Conservation (phyloP, 2,797 vertebrate species). For the Schizopygopsis malacanthus region DNA sequence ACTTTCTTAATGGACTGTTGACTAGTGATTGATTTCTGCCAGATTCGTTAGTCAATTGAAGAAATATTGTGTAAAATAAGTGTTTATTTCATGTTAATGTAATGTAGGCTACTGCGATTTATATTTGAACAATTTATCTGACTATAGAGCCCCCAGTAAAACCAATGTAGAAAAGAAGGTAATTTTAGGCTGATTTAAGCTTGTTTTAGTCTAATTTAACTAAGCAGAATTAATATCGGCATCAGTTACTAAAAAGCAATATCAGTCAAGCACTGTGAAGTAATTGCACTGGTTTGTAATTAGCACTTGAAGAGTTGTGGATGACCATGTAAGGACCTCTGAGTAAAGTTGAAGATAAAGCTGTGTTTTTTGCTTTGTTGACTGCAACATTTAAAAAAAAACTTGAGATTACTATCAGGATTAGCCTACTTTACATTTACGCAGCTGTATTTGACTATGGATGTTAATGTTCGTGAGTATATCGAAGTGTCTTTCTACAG, state of each 20-base stretch:
- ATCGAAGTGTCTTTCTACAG: not conserved
- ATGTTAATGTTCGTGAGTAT: not conserved
- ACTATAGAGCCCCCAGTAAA: not conserved
- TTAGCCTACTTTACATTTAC: not conserved
- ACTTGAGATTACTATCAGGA: not conserved
- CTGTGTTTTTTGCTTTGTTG: not conserved
- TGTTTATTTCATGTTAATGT: not conserved
- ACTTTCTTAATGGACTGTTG: not conserved
- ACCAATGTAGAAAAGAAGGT: not conserved
- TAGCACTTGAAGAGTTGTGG: not conserved
- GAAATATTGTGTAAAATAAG: not conserved
- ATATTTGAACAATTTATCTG: accelerated
- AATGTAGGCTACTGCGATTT: not conserved
- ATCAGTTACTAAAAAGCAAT: not conserved
- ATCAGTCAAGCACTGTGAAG: not conserved
- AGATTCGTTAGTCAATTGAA: not conserved
- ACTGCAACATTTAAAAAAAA: not conserved
- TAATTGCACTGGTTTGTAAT: not conserved
- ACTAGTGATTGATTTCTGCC: not conserved
- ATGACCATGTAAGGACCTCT: not conserved
- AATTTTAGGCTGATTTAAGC: not conserved
- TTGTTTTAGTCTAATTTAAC: not conserved
- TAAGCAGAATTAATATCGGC: not conserved
- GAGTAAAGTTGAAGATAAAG: not conserved
- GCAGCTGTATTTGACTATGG: not conserved